Base-by-base conservation (phyloP, 2,888 invertebrate species). In the Philhelius pedissequus region DNA sequence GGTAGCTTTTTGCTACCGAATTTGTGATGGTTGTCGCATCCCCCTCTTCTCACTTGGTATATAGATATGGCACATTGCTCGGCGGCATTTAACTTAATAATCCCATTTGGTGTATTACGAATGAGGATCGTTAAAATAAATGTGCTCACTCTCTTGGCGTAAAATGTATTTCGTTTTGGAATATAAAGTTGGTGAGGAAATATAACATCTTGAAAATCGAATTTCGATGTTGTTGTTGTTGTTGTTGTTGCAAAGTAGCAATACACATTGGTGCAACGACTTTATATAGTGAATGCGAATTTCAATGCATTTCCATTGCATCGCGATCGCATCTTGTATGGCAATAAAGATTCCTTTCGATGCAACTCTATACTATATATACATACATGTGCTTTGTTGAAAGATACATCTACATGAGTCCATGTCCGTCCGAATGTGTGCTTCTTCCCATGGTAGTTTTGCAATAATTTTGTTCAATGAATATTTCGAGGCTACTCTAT, bases 91-190 rank as follows among this genome's bases (percentile, higher is more conserved):
- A 74, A 76, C 84, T 76, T 84, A 84, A 84, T 84, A 84, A 84
- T 80, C 80, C 84, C 84, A 84, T 84, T 84, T 75, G 75, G 75
- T 80, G 71, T 71, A 84, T 84, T 84, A 84, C 84, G 80, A 84
- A 80, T 76, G 80, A 68, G 75, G 48, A 70, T 84, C 84, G 84
- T 84, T 84, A 84, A 84, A 84, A 84, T 84, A 84, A 84, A 84
- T 84, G 75, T 84, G 84, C 80, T 84, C 80, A 84, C 84, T 80
- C 70, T 66, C n/a, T 6, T 68, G 80, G 75, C 60, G 80, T 80
- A 64, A 75, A 80, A 80, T 84, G 80, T 80, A 71, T 80, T 84
- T 84, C 76, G 80, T 48, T 66, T 56, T 52, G 62, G 38, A 62
- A 74, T n/a, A 69, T 40, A 56, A 54, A 30, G 2, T 11, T 54